Conservation (phyloP, 2,888 invertebrate species). For the Epirrhoe alternata region DNA sequence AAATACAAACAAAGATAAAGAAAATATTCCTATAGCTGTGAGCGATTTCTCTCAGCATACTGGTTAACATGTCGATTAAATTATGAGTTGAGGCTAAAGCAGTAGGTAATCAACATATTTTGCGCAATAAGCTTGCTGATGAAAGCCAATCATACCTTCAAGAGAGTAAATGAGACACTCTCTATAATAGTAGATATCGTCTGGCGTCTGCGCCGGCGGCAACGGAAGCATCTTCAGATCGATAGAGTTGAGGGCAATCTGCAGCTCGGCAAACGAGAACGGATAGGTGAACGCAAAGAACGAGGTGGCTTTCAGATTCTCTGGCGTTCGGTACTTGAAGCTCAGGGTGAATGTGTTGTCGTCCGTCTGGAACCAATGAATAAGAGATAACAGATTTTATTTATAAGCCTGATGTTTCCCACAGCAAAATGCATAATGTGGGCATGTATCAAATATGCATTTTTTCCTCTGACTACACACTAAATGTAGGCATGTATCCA, state of each 20-base stretch:
- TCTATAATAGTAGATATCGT: conserved; percentile 93
- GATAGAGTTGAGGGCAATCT: conserved; percentile 88
- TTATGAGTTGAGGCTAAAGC: no score
- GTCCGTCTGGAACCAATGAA: conserved; percentile 84
- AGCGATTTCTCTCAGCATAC: no score
- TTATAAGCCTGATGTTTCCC: no score
- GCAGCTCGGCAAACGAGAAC: conserved; percentile 93
- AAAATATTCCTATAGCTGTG: no score
- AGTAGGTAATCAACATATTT: no score
- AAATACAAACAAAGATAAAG: no score
- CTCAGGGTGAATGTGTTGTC: conserved; percentile 90
- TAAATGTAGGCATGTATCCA: no score
- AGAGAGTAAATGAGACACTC: conserved; percentile 92
- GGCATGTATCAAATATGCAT: no score
- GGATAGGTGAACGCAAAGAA: conserved; percentile 97
- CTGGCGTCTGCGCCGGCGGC: conserved; percentile 67
- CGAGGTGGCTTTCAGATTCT: conserved; percentile 88
- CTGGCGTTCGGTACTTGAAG: conserved; percentile 89
- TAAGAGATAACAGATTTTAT: no score
- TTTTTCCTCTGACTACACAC: no score
- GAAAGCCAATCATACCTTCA: conserved; percentile 79
- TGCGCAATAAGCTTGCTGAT: neutral
- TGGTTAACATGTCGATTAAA: no score
- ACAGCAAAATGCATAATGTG: no score
- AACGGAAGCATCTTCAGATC: conserved; percentile 86